Evolutionary conservation across 1,140 invertebrate species (phyloP).

Genomic region (Asobara japonica): DNA sequence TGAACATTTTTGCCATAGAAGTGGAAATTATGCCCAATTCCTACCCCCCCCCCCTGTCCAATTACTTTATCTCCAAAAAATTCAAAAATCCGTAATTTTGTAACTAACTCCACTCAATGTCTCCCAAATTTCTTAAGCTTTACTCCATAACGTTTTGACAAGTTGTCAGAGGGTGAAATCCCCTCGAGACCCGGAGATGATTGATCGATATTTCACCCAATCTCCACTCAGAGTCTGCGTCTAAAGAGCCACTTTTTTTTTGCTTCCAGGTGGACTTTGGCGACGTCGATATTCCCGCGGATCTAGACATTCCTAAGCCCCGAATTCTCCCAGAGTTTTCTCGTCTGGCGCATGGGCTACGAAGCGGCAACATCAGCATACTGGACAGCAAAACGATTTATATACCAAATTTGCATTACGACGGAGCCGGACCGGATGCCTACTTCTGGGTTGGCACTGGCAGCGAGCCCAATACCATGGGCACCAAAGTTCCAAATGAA

Average conservation of each 20-base stretch:
- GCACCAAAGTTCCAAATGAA: constrained; percentile 90
- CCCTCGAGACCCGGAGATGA: constrained; percentile 16
- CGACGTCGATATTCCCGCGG: constrained; percentile 79
- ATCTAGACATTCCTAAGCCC: constrained; percentile 79
- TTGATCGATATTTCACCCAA: not conserved
- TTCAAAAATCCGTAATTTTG: not conserved
- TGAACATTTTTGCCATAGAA: too few species aligned
- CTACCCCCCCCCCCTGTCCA: too few species aligned
- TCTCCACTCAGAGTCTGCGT: not conserved
- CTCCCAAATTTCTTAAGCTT: not conserved
- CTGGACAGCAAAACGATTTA: constrained; percentile 92
- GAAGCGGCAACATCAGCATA: constrained; percentile 91
- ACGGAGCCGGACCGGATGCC: constrained; percentile 88
- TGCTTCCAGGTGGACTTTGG: constrained; percentile 84
- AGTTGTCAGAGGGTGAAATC: not conserved
- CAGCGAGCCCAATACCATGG: constrained; percentile 80
- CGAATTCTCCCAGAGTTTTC: constrained; percentile 85
- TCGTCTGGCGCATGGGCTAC: constrained; percentile 83
- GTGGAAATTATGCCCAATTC: too few species aligned
- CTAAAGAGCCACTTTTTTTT: constrained; percentile 1
- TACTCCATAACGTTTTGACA: not conserved
- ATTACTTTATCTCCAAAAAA: too few species aligned
- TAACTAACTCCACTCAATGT: not conserved
- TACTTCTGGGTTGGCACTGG: constrained; percentile 95
- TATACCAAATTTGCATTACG: constrained; percentile 92